These are phyloP conservation scores for Thymelicus sylvestris DNA, from an alignment of 2,888 invertebrate species.

Conservation along the genomic window DNA sequence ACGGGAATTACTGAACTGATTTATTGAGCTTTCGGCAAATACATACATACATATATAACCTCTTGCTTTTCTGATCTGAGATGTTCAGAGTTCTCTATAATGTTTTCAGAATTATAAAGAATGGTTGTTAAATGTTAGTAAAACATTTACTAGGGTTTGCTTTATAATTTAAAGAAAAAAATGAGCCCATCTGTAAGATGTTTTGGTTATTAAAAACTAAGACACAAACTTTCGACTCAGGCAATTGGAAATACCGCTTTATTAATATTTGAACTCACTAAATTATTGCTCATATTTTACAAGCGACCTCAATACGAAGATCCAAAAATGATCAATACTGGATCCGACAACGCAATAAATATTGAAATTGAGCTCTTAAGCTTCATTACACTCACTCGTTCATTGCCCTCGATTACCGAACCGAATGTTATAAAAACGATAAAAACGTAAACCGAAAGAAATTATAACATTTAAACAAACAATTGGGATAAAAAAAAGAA, in stretches of 20 bases:
- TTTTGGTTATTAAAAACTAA: neutral
- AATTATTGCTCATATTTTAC: neutral
- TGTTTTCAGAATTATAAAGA: too few species aligned
- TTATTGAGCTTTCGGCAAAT: too few species aligned
- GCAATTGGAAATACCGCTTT: neutral
- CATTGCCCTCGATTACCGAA: conserved; percentile 15
- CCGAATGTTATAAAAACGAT: conserved; percentile 9
- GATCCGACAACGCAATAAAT: conserved; percentile 4
- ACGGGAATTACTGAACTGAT: neutral
- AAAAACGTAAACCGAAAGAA: conserved; percentile 10
- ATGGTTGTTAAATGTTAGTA: too few species aligned
- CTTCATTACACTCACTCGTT: conserved; percentile 18
- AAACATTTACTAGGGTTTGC: too few species aligned
- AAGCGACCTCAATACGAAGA: conserved; percentile 5
- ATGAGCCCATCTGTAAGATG: too few species aligned
- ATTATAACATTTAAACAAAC: conserved; percentile 14
- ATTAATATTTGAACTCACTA: neutral
- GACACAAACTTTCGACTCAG: too few species aligned
- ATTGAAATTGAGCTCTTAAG: conserved; percentile 14
- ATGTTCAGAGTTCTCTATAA: too few species aligned
- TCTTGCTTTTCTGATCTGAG: too few species aligned
- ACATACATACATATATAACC: too few species aligned
- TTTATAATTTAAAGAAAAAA: too few species aligned
- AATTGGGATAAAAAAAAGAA: conserved; percentile 4
- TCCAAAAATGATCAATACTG: conserved; percentile 11